A percentile compares a stretch with the other conserved stretches of the same genome.
phyloP scores from a whole-genome alignment of 2,113 vertebrate genomes.

The Mormyrus iriodes region DNA sequence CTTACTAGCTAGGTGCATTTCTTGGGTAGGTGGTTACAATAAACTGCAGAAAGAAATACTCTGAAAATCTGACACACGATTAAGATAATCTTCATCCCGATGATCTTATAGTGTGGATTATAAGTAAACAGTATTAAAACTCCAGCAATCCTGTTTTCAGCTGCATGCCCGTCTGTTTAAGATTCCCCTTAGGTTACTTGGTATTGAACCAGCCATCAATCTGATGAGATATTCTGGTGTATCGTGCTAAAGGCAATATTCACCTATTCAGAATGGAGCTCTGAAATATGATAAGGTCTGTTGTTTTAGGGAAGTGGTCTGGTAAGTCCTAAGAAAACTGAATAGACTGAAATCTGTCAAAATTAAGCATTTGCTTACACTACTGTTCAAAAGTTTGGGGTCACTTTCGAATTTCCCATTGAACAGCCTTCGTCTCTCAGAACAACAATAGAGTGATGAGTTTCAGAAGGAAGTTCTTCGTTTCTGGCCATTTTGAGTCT shows the following conservation, averaged over 20 bases:
- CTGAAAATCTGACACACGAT: constrained; percentile 46
- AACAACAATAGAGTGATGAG: too few relatives aligned
- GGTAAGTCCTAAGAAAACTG: neutral
- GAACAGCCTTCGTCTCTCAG: too few relatives aligned
- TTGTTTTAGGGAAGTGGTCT: neutral
- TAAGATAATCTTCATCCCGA: constrained; percentile 47
- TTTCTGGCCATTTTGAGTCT: too few relatives aligned
- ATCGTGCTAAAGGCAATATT: neutral
- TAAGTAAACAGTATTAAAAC: constrained; percentile 46
- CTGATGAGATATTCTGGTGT: neutral
- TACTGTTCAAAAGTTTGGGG: too few relatives aligned
- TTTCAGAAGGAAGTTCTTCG: too few relatives aligned
- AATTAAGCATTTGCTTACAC: neutral
- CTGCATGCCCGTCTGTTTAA: constrained; percentile 39
- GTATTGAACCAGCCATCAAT: neutral
- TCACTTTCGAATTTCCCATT: too few relatives aligned
- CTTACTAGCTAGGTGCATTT: neutral
- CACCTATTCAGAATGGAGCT: neutral
- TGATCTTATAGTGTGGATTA: constrained; percentile 25
- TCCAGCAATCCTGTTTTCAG: constrained; percentile 17
- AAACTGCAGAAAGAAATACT: constrained; percentile 35
- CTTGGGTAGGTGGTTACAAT: constrained; percentile 30
- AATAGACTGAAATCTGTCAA: neutral
- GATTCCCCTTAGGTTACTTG: constrained; percentile 32
- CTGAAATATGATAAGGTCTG: neutral